A percentile compares a stretch with the other conserved stretches of the same genome.
Evolutionary conservation across 1,140 invertebrate genomes (phyloP).

Genomic region (Pseudoatta argentina): DNA sequence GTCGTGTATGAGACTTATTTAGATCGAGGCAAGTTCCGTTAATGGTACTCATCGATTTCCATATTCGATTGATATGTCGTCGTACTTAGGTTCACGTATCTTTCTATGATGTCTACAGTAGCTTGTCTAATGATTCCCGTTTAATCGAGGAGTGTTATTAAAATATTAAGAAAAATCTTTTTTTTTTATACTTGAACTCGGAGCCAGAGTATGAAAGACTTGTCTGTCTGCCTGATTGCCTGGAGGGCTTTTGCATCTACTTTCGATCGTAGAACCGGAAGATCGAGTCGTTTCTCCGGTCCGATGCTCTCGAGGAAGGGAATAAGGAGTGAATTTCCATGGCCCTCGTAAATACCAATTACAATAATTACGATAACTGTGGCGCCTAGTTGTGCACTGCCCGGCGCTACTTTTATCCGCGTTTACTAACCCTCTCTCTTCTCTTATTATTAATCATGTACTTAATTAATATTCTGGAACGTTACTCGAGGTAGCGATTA

Average conservation of each 20-base stretch:
- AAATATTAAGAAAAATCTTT: constrained; percentile 38
- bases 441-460: constrained; percentile 78
- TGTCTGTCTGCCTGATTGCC: background rate
- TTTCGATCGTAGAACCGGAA: constrained; percentile 80
- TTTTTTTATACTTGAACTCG: background rate
- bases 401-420: constrained; percentile 67
- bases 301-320: constrained; percentile 72
- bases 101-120: background rate
- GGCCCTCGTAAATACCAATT: constrained; percentile 78
- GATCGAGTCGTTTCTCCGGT: constrained; percentile 77
- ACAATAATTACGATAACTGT: constrained; percentile 83
- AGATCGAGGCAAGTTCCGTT: constrained; percentile 20
- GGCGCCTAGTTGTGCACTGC: constrained; percentile 68
- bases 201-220: constrained; percentile 26
- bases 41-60: constrained; percentile 40
- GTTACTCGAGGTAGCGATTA: constrained; percentile 64
- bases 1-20: constrained; percentile 8
- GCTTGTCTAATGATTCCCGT: constrained; percentile 44
- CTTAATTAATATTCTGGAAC: constrained; percentile 79
- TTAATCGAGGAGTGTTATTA: constrained; percentile 28
- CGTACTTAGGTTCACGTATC: background rate
- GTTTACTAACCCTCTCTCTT: constrained; percentile 42
- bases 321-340: constrained; percentile 74
- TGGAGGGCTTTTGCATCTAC: constrained; percentile 63
- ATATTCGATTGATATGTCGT: constrained; percentile 46